These are phyloP conservation scores for Steinernema carpocapsae DNA, from an alignment of 2,888 invertebrate genomes.

Conservation along the genomic window DNA sequence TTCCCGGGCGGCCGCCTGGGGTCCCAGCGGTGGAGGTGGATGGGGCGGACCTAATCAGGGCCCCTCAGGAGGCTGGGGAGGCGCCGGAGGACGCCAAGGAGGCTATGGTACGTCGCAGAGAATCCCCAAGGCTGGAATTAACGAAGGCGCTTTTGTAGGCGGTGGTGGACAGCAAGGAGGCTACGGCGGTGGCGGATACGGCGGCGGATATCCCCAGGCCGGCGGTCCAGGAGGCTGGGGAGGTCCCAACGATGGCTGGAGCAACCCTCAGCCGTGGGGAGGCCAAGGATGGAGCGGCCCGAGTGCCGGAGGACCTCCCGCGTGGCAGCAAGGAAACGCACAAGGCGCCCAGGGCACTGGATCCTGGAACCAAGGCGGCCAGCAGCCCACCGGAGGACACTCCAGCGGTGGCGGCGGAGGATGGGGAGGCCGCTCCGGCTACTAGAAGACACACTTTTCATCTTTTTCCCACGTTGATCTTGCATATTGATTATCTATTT, in stretches of 20 bases:
- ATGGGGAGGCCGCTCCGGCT: constrained; percentile 49
- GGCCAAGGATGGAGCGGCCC: constrained; percentile 29
- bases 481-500: background rate
- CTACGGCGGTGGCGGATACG: no score
- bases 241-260: background rate
- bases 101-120: no score
- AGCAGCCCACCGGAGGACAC: constrained; percentile 40
- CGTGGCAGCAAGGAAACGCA: constrained; percentile 10
- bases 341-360: background rate
- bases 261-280: constrained; percentile 35
- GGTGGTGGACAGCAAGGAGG: no score
- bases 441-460: constrained; percentile 37
- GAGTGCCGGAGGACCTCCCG: background rate
- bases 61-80: no score
- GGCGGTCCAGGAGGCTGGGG: constrained; percentile 33
- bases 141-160: no score
- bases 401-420: constrained; percentile 45
- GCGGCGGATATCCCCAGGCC: no score
- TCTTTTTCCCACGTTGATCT: constrained; percentile 10
- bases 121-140: no score
- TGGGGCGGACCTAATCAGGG: no score
- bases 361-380: background rate
- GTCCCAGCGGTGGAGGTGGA: no score
- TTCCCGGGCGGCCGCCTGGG: background rate
- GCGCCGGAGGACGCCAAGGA: no score